These are phyloP conservation scores for Saiga tatarica DNA, from an alignment of 2,113 vertebrate genomes.

Conservation along the genomic window DNA sequence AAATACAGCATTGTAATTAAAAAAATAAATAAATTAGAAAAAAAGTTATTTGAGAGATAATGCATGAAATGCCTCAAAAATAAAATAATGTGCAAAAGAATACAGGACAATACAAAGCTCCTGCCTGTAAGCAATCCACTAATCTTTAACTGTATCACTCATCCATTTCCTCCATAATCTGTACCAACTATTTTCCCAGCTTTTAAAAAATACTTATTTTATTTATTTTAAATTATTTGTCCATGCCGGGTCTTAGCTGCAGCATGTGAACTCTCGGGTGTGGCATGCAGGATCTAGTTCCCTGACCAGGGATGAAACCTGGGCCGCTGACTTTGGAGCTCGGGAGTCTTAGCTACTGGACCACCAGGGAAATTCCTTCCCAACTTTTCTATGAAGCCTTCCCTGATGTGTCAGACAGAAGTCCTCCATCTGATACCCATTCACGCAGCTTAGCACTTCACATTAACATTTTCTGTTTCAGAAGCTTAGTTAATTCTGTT, in stretches of 20 bases:
- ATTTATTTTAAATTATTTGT: neutral
- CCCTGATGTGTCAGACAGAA: neutral
- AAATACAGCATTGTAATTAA: too few species aligned
- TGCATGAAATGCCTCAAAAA: neutral
- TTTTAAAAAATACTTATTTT: neutral
- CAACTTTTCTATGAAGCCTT: neutral
- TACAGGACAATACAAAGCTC: neutral
- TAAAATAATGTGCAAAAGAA: neutral
- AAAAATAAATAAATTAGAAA: too few species aligned
- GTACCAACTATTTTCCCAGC: neutral
- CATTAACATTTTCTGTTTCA: neutral
- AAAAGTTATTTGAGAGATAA: neutral
- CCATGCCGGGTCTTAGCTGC: neutral
- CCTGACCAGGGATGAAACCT: neutral
- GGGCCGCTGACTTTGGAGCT: accelerated
- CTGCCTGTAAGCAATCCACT: neutral
- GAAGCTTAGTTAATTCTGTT: neutral
- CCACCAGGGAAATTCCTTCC: neutral
- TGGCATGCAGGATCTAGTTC: neutral
- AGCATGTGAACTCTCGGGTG: neutral
- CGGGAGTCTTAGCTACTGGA: neutral
- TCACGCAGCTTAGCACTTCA: neutral
- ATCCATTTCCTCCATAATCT: neutral
- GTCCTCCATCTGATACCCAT: neutral
- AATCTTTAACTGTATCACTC: neutral